These are phyloP conservation scores for Etheostoma nigrum DNA, from an alignment of 2,797 vertebrate species.

Conservation along the genomic window DNA sequence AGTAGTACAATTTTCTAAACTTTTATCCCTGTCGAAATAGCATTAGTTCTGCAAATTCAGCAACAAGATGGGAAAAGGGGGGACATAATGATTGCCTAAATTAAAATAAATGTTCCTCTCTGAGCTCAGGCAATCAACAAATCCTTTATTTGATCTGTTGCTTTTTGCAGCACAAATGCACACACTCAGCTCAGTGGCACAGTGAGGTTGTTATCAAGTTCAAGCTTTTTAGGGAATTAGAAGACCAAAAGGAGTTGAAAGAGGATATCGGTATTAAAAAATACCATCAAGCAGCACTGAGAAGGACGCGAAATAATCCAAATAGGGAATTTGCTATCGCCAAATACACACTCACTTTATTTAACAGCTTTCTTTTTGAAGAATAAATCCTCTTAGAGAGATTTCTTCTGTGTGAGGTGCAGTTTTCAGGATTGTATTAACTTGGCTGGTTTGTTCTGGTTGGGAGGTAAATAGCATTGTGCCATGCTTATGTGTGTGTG, in stretches of 20 bases:
- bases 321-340: constrained; percentile 75
- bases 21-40: constrained; percentile 34
- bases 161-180: constrained; percentile 41
- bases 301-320: constrained; percentile 77
- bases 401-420: constrained; percentile 76
- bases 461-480: constrained; percentile 60
- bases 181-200: constrained; percentile 37
- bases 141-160: constrained; percentile 57
- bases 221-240: constrained; percentile 70
- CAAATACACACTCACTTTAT: constrained; percentile 71
- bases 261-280: constrained; percentile 77
- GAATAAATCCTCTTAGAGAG: constrained; percentile 83
- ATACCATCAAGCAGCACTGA: constrained; percentile 70
- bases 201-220: constrained; percentile 67
- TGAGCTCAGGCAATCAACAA: constrained; percentile 40
- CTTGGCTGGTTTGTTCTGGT: constrained; percentile 66
- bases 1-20: constrained; percentile 16
- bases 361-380: constrained; percentile 73
- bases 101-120: constrained; percentile 60
- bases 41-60: constrained; percentile 38
- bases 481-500: constrained; percentile 6
- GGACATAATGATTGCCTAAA: constrained; percentile 55
- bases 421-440: constrained; percentile 77
- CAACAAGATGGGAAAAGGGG: constrained; percentile 28
- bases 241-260: constrained; percentile 65